These are phyloP conservation scores for Diadophis punctatus DNA, from an alignment of 2,113 vertebrate species.

Conservation along the genomic window DNA sequence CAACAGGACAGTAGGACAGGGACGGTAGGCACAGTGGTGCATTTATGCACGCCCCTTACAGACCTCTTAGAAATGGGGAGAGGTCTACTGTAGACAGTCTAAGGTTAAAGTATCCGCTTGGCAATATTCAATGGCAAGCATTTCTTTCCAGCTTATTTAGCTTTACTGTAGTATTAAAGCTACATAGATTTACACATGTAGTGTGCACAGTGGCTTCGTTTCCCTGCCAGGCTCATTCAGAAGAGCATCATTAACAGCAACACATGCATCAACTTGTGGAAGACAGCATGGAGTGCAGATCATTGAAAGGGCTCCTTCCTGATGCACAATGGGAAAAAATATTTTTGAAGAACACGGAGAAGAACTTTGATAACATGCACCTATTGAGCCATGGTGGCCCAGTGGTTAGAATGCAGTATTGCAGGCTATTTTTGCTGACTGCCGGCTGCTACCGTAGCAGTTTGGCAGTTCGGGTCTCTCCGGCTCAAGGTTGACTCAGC, in stretches of 20 bases:
- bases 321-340: neutral
- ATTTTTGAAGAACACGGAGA: neutral
- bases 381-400: neutral
- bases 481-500: too few relatives aligned
- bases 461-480: too few relatives aligned
- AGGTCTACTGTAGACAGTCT: too few relatives aligned
- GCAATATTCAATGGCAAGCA: constrained; percentile 69
- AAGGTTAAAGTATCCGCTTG: too few relatives aligned
- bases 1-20: too few relatives aligned
- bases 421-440: too few relatives aligned
- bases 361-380: neutral
- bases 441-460: too few relatives aligned
- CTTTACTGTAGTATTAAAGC: constrained; percentile 61
- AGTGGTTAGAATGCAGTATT: too few relatives aligned
- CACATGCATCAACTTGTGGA: constrained; percentile 16
- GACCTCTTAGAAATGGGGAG: too few relatives aligned
- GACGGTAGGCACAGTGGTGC: too few relatives aligned
- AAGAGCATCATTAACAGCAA: constrained; percentile 44
- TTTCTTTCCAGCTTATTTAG: constrained; percentile 69
- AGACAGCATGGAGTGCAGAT: constrained; percentile 1
- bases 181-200: constrained; percentile 49
- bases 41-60: too few relatives aligned
- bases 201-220: constrained; percentile 28
- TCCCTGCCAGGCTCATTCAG: constrained; percentile 58
- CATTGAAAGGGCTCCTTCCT: constrained; percentile 32